Percentiles rank a stretch among this genome's conserved stretches.
These are phyloP conservation scores for Dromius quadrimaculatus DNA, from an alignment of 2,888 invertebrate genomes.

Conservation along the genomic window DNA sequence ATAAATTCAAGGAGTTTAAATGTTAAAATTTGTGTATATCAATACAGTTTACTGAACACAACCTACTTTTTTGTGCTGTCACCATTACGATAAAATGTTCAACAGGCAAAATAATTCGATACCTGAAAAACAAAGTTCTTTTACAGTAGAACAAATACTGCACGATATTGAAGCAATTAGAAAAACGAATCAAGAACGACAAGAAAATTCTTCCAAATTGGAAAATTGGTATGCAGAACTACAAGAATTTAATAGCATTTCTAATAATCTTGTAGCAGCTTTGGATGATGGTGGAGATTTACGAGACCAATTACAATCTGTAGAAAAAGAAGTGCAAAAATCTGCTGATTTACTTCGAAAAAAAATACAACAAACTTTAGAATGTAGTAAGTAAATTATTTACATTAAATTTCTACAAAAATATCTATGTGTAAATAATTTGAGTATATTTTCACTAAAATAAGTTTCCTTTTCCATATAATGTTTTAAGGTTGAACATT, in stretches of 20 bases:
- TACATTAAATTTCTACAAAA: constrained; percentile 33
- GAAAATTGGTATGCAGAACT: constrained; percentile 55
- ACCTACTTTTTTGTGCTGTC: too few relatives aligned
- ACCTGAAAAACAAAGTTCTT: constrained; percentile 45
- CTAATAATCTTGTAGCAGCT: constrained; percentile 55
- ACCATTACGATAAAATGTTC: constrained; percentile 47
- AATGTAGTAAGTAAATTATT: constrained; percentile 40
- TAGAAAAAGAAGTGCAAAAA: constrained; percentile 52
- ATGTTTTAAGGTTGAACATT: constrained; percentile 57
- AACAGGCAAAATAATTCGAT: constrained; percentile 19
- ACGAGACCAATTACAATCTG: constrained; percentile 49
- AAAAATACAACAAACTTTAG: constrained; percentile 47
- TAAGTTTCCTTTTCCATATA: constrained; percentile 1
- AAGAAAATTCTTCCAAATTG: constrained; percentile 39
- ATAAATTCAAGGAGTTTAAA: too few relatives aligned
- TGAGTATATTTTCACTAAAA: too few relatives aligned
- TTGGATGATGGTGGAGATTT: constrained; percentile 47
- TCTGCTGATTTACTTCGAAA: constrained; percentile 20
- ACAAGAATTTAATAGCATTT: constrained; percentile 55
- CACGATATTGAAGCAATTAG: constrained; percentile 56
- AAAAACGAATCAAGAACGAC: constrained; percentile 53
- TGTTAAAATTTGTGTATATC: too few relatives aligned
- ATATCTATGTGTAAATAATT: constrained; percentile 39
- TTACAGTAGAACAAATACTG: constrained; percentile 55
- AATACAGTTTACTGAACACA: too few relatives aligned